These are phyloP conservation scores for Hemichromis elongatus DNA, from an alignment of 2,113 vertebrate genomes.

Conservation along the genomic window DNA sequence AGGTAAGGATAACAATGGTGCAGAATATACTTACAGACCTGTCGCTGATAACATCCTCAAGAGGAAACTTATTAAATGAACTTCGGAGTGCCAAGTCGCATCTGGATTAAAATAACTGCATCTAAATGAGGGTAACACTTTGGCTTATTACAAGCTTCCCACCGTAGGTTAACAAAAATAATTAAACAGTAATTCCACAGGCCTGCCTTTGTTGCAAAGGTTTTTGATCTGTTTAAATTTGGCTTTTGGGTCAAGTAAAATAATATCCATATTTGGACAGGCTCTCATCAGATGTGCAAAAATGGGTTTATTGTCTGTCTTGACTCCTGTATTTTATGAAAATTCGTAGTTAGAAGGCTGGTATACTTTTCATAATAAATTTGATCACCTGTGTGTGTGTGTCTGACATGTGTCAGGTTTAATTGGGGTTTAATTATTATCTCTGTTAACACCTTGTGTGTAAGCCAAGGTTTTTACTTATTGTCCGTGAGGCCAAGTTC, in stretches of 20 bases:
- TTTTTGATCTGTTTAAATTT: not conserved
- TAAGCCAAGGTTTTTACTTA: not conserved
- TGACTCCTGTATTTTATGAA: not conserved
- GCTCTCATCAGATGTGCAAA: not conserved
- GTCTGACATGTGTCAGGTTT: not conserved
- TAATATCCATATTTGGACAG: not conserved
- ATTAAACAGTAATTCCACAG: not conserved
- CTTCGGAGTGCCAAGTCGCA: too few species aligned
- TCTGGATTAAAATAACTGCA: too few species aligned
- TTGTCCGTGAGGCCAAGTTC: not conserved
- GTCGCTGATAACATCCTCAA: too few species aligned
- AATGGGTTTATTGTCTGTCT: not conserved
- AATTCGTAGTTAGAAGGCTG: not conserved
- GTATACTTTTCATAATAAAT: not conserved
- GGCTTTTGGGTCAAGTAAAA: not conserved
- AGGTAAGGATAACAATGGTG: not conserved
- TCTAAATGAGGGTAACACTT: too few species aligned
- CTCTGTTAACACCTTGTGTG: not conserved
- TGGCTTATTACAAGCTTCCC: not conserved
- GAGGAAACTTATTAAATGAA: not conserved
- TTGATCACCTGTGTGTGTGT: not conserved
- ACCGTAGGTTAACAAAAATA: not conserved
- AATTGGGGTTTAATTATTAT: not conserved
- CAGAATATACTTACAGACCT: not conserved
- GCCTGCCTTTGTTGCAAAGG: not conserved